phyloP scores from a whole-genome alignment of 2,888 invertebrate species.

The Cerastoderma edule region DNA sequence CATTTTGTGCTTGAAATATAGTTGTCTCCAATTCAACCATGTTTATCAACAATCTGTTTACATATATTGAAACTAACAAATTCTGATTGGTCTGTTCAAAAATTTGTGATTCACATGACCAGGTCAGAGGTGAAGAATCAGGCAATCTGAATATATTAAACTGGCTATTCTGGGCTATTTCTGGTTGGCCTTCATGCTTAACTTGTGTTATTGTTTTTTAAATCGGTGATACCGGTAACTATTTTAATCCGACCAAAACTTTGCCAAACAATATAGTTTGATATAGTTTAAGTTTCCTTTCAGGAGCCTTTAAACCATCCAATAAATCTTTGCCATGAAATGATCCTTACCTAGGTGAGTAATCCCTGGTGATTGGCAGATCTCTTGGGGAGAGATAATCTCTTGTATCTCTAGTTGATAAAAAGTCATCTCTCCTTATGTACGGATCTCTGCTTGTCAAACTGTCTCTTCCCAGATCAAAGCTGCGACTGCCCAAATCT shows the following conservation, averaged over 20 bases:
- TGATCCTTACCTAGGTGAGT: constrained; percentile 25
- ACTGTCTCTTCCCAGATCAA: constrained; percentile 31
- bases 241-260: not conserved
- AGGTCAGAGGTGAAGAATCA: too few species aligned
- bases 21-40: too few species aligned
- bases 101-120: too few species aligned
- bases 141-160: too few species aligned
- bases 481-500: constrained; percentile 5
- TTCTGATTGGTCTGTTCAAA: too few species aligned
- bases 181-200: too few species aligned
- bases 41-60: too few species aligned
- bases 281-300: not conserved
- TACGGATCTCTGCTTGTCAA: constrained; percentile 22
- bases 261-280: not conserved
- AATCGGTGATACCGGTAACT: not conserved
- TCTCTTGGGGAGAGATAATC: constrained; percentile 51
- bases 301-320: not conserved
- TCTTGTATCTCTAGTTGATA: constrained; percentile 32
- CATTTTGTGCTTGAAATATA: too few species aligned
- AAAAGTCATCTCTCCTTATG: constrained; percentile 33
- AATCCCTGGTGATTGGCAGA: constrained; percentile 24
- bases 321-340: not conserved
- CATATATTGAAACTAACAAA: too few species aligned
- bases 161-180: too few species aligned
- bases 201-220: not conserved